Evolutionary conservation across 2,797 vertebrate genomes (phyloP).

Genomic region (Glossophaga mutica): DNA sequence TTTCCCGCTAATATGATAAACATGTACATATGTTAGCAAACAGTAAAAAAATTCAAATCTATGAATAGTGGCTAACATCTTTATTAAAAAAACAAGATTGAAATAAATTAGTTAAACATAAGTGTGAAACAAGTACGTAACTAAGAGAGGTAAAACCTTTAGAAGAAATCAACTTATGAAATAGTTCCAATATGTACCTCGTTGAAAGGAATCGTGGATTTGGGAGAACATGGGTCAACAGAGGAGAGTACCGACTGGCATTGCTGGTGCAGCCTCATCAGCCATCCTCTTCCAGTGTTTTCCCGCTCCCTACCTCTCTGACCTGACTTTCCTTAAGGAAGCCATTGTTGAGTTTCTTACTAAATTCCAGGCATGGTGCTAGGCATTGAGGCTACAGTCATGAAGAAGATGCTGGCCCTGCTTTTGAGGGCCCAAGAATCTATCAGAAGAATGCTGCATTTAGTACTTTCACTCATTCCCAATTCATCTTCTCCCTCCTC

Average conservation of each 20-base stretch:
- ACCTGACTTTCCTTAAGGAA: slow-evolving; percentile 27
- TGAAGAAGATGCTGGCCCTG: neutral
- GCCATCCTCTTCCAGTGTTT: neutral
- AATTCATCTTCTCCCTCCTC: neutral
- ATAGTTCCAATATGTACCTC: neutral
- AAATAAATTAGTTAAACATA: slow-evolving; percentile 51
- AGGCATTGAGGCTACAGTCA: neutral
- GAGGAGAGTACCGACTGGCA: neutral
- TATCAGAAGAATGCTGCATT: neutral
- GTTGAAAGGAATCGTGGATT: slow-evolving; percentile 13
- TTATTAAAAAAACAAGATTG: slow-evolving; percentile 71
- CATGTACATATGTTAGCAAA: neutral
- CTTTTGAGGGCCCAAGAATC: neutral
- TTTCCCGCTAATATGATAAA: slow-evolving; percentile 5
- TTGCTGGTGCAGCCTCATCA: neutral
- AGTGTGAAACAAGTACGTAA: slow-evolving; percentile 13
- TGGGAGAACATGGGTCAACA: neutral
- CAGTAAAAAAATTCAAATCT: slow-evolving; percentile 39
- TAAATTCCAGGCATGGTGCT: neutral
- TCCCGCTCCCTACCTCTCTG: neutral
- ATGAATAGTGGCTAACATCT: neutral
- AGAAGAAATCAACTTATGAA: slow-evolving; percentile 41
- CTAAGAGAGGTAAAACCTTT: slow-evolving; percentile 2
- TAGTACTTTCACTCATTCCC: neutral
- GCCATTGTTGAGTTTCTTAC: neutral